A percentile compares a stretch with the other conserved stretches of the same genome.
These are phyloP conservation scores for Leucosticte australis DNA, from an alignment of 2,113 vertebrate species.

Conservation along the genomic window DNA sequence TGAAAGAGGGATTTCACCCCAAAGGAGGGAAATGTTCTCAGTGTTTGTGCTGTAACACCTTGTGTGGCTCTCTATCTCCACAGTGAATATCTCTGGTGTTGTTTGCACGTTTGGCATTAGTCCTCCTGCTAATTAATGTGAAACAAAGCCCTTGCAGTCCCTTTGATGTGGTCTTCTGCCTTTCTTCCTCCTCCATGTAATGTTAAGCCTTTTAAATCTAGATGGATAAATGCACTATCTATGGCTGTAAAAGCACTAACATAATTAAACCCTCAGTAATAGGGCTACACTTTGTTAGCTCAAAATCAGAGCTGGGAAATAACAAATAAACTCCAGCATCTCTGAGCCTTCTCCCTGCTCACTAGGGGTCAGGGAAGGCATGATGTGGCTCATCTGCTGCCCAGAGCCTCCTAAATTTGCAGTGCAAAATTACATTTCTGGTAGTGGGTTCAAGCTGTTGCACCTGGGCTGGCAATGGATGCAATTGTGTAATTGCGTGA, in stretches of 20 bases:
- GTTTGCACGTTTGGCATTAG: not conserved
- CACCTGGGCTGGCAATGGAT: not conserved
- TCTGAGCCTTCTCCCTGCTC: not conserved
- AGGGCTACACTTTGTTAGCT: not conserved
- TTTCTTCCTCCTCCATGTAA: not conserved
- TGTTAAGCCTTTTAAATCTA: not conserved
- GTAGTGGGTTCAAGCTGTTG: not conserved
- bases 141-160: not conserved
- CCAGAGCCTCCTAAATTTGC: not conserved
- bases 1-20: not conserved
- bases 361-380: fast-evolving
- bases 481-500: fast-evolving
- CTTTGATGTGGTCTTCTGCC: slow-evolving; percentile 23
- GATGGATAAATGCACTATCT: not conserved
- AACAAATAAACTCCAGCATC: not conserved
- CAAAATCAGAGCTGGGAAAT: not conserved
- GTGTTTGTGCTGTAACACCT: not conserved
- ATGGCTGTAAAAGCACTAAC: not conserved
- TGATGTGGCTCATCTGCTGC: not conserved
- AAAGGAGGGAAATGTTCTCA: not conserved
- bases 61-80: not conserved
- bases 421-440: fast-evolving
- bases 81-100: not conserved
- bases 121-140: not conserved
- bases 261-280: not conserved